Percentiles rank a stretch among this genome's conserved stretches.
These are phyloP conservation scores for Cyprinella venusta DNA, from an alignment of 2,797 vertebrate species.

Conservation along the genomic window DNA sequence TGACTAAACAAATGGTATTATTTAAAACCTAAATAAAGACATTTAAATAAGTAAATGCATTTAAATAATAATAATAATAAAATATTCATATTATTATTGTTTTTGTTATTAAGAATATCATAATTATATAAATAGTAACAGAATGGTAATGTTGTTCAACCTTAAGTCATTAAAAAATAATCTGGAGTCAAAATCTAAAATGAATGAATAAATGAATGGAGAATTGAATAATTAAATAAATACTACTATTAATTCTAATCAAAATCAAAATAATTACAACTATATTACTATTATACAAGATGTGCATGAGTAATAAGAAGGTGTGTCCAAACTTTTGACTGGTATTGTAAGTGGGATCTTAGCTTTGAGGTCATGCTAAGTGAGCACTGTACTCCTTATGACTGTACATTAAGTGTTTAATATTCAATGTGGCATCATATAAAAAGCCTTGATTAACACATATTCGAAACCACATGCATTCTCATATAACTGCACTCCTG, in stretches of 20 bases:
- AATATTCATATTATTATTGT: background rate
- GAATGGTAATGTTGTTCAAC: background rate
- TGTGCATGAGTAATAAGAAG: background rate
- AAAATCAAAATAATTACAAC: background rate
- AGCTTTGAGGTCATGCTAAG: background rate
- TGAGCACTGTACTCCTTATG: background rate
- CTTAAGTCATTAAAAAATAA: background rate
- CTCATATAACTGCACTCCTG: constrained; percentile 31
- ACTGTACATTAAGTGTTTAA: background rate
- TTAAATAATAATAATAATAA: background rate
- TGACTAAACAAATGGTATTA: background rate
- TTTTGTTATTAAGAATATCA: background rate
- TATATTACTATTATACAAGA: background rate
- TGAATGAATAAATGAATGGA: background rate
- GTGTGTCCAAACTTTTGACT: background rate
- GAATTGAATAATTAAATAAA: background rate
- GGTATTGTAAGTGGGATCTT: background rate
- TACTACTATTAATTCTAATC: background rate
- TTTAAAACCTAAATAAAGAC: background rate
- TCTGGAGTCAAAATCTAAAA: background rate
- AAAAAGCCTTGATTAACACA: constrained; percentile 26
- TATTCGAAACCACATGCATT: background rate
- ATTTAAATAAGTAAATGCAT: background rate
- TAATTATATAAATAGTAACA: background rate
- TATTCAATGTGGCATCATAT: constrained; percentile 10